Evolutionary conservation across 2,888 invertebrate genomes (phyloP), one percentile per base, ranked within the genome.

Genomic region (Lycia hirtaria): DNA sequence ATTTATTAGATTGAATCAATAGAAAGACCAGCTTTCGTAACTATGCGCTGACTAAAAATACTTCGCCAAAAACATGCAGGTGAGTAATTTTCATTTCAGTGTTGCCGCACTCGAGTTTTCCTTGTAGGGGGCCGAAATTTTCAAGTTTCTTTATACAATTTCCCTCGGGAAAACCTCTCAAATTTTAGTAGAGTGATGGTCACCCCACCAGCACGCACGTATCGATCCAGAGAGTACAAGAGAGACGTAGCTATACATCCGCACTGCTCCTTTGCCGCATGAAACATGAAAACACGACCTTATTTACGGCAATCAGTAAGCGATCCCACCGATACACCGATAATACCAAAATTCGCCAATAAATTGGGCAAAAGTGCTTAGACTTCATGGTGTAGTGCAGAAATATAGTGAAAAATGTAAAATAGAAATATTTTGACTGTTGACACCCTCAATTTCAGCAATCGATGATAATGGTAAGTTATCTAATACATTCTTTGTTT

Each of bases 191-290:
- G 60, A 59, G 50, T 40, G 67, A 69, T 86, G 81, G 87, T 79
- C 86, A 88, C 88, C 89, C 89, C 72, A 83, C 63, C 73, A 69
- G 65, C 72, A 71, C 68, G 63, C 56, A 53, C 41, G 71, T 90
- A 91, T 91, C 90, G 91, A 91, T 91, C 85, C 79, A 71, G 63
- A 70, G 72, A 68, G 78, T 77, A 81, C 75, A 80, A 87, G 73
- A 78, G 82, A 73, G 87, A 87, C 71, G 62, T 62, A 69, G 62
- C 75, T 75, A 86, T 91, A 81, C 65, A 62, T 75, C 80, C 68
- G 64, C 66, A 65, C 83, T 72, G 65, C 72, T 90, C 86, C 58
- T 84, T 85, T 88, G 89, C 83, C 88, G 91, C 90, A 90, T 88
- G 81, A 85, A 56, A 85, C 83, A 84, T 83, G 81, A 70, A 85